Evolutionary conservation across 2,797 vertebrate species (phyloP), one percentile per base, ranked within the genome.

Genomic region (Macropodus opercularis): DNA sequence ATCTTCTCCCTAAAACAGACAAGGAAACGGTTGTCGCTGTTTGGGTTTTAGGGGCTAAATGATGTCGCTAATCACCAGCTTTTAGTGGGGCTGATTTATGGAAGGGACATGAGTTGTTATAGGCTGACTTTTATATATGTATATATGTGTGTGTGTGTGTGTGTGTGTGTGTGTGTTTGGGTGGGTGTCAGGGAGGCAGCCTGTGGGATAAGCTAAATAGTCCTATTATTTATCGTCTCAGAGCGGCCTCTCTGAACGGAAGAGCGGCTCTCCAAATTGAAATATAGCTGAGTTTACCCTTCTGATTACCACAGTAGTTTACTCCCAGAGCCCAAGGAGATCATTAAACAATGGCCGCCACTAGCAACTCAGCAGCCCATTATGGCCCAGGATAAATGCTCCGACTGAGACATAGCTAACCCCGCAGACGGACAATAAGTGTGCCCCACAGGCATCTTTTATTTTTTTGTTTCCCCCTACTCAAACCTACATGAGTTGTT

Each of bases 221-320:
- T 95, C 94, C 93, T 95, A 95, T 98, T 98, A 98, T 99, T 99
- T 98, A 98, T 98, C 90, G 94, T 94, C 93, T 93, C 96, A 57
- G 95, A 95, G 94, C 94, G 94, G 94, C 94, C 94, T 95, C 95
- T 96, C 94, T 96, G 94, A 96, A 96, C 95, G 95, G 96, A 99
- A 98, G 94, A 98, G 95, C 93, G 94, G 94, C 94, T 94, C 93
- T 95, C 95, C 94, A 98, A 99, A 98, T 97, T 98, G 96, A 99
- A 99, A 98, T 98, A 98, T 97, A 98, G 96, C 96, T 95, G 96
- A 98, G 97, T 99, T 98, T 99, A 99, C 96, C 94, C 96, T 98
- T 96, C 96, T 98, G 96, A 99, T 99, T 98, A 98, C 95, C 90
- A 94, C 93, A 95, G 94, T 94, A 94, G 95, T 94, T 96, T 91